Conservation (phyloP, 2,113 vertebrate species). For the Cynocephalus volans region DNA sequence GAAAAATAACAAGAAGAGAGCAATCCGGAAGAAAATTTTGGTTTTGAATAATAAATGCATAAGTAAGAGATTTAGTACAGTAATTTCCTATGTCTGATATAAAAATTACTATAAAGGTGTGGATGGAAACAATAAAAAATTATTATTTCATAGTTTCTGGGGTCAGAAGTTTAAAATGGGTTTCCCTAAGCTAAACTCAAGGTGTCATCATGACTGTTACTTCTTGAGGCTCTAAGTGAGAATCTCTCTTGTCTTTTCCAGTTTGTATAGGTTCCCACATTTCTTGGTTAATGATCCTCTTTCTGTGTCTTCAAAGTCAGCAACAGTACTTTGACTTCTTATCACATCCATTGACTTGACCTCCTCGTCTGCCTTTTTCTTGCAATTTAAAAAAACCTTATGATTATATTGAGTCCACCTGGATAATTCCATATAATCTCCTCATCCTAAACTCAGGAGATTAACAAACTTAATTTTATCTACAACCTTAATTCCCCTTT, state of each 20-base stretch:
- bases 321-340: not conserved
- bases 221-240: not conserved
- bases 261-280: accelerated
- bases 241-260: not conserved
- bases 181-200: not conserved
- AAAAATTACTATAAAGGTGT: not conserved
- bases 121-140: not conserved
- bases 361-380: not conserved
- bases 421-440: not conserved
- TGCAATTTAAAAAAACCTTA: not conserved
- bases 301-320: not conserved
- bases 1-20: not conserved
- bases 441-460: not conserved
- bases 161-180: not conserved
- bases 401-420: not conserved
- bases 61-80: not conserved
- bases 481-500: not conserved
- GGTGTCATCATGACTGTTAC: not conserved
- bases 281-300: not conserved
- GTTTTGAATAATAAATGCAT: not conserved
- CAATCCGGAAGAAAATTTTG: not conserved
- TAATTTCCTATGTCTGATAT: not conserved
- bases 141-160: not conserved
- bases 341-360: not conserved
- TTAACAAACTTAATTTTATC: not conserved